Percentiles rank a stretch among this genome's conserved stretches.
Conservation (phyloP, 2,888 invertebrate genomes). For the Tortrix viridana region DNA sequence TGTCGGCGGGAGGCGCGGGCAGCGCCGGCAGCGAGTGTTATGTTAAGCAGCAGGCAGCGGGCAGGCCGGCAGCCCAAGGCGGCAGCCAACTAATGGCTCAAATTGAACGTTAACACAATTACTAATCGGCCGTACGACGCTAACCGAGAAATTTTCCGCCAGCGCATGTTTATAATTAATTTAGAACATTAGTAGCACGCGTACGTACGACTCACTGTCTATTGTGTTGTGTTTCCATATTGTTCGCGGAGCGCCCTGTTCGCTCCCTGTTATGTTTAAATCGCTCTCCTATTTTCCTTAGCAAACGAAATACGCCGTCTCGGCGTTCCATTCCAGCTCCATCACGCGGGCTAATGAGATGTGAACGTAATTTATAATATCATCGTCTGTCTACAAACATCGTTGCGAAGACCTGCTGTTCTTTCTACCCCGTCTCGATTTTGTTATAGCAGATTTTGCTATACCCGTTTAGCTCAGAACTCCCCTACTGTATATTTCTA, state of each 20-base stretch:
- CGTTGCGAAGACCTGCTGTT: conserved; percentile 16
- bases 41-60: not conserved
- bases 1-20: not conserved
- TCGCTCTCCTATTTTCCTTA: conserved; percentile 54
- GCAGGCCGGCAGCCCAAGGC: conserved; percentile 20
- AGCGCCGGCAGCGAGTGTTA: not conserved
- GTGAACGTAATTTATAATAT: conserved; percentile 40
- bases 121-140: conserved; percentile 51
- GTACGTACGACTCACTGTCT: conserved; percentile 51
- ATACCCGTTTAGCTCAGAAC: conserved; percentile 38
- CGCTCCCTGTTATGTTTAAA: conserved; percentile 57
- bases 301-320: conserved; percentile 44
- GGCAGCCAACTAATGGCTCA: conserved; percentile 49
- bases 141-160: conserved; percentile 54
- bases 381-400: conserved; percentile 34
- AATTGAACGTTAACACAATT: conserved; percentile 62
- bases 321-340: conserved; percentile 36
- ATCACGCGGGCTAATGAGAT: conserved; percentile 41
- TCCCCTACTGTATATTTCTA: conserved; percentile 14
- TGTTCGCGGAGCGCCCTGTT: conserved; percentile 44
- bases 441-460: conserved; percentile 43
- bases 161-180: conserved; percentile 66
- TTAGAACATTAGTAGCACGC: conserved; percentile 57
- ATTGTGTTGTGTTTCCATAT: conserved; percentile 58
- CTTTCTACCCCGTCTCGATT: conserved; percentile 43